A percentile compares a stretch with the other conserved stretches of the same genome.
Evolutionary conservation across 2,888 invertebrate genomes (phyloP).

Genomic region (Lasioglossum villosulum): DNA sequence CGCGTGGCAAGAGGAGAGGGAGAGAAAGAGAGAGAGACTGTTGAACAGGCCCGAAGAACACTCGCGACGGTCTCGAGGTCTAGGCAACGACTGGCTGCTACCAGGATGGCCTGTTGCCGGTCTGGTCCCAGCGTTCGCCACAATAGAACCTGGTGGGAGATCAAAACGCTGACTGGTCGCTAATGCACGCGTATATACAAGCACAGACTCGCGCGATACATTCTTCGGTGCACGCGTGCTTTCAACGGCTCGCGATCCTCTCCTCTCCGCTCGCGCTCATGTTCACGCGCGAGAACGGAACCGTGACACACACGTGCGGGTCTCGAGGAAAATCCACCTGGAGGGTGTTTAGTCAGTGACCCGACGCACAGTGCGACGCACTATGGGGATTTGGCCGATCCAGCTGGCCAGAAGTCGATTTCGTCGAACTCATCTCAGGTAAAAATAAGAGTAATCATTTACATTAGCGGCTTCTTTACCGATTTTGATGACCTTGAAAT

Average conservation of each 20-base stretch:
- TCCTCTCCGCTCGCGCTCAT: neutral
- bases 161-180: slow-evolving; percentile 79
- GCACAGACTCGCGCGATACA: slow-evolving; percentile 1
- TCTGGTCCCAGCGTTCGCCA: slow-evolving; percentile 75
- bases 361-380: too few species aligned
- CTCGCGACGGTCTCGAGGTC: slow-evolving; percentile 77
- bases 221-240: slow-evolving; percentile 25
- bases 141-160: slow-evolving; percentile 82
- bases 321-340: slow-evolving; percentile 39
- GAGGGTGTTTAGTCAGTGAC: slow-evolving; percentile 27
- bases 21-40: slow-evolving; percentile 6
- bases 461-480: too few species aligned
- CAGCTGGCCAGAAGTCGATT: too few species aligned
- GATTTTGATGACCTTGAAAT: too few species aligned
- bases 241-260: neutral
- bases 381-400: too few species aligned
- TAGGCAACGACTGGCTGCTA: slow-evolving; percentile 81
- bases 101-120: slow-evolving; percentile 78
- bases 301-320: slow-evolving; percentile 34
- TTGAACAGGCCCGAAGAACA: slow-evolving; percentile 50
- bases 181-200: slow-evolving; percentile 54
- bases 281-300: slow-evolving; percentile 5
- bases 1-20: too few species aligned
- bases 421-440: too few species aligned
- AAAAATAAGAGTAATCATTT: too few species aligned